Evolutionary conservation across 2,797 vertebrate genomes (phyloP), one percentile per base, ranked within the genome.

Genomic region (Trachops cirrhosus): DNA sequence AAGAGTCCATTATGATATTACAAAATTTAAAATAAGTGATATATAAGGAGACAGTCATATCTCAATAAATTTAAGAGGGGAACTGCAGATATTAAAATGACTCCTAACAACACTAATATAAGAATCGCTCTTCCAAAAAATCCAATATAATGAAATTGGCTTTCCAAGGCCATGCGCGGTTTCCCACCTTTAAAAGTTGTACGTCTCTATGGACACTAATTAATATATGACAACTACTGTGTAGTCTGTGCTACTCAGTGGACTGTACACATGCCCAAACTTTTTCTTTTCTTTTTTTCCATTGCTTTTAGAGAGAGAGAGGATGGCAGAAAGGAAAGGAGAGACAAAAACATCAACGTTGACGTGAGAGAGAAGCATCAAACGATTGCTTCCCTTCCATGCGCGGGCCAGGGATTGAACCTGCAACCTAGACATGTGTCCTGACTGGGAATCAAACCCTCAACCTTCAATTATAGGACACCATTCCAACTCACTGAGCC

Each of bases 21-120:
- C 5, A 95, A 64, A 97, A 74, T 39, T 89, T 77, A 59, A 96
- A 91, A 89, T 96, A 95, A 95, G 68, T 85, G 48, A 3, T 77
- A 50, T 77, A 39, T 21, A 34, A 93, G 67, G 41, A 92, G 78
- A 70, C 15, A 46, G 9, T 91, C 37, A 21, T 82, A 86, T 80
- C 70, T 96, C 82, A 89, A 89, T 77, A 86, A 84, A 93, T 85
- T 79, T 71, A 54, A 54, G 94, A 75, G 75, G 52, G 41, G 12
- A 94, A 94, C 75, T 75, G 22, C 39, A 80, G 41, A 80, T 39
- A 89, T 37, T 75, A 95, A 92, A 79, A 83, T 86, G 62, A 91
- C n/a, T 84, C 62, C 18, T 9, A 85, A 68, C 41, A 82, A 77
- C 32, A 68, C 15, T 74, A 82, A 75, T 12, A 44, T 39, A 32